Evolutionary conservation across 2,797 vertebrate species (phyloP).

Genomic region (Xiphorhynchus erythropygius): DNA sequence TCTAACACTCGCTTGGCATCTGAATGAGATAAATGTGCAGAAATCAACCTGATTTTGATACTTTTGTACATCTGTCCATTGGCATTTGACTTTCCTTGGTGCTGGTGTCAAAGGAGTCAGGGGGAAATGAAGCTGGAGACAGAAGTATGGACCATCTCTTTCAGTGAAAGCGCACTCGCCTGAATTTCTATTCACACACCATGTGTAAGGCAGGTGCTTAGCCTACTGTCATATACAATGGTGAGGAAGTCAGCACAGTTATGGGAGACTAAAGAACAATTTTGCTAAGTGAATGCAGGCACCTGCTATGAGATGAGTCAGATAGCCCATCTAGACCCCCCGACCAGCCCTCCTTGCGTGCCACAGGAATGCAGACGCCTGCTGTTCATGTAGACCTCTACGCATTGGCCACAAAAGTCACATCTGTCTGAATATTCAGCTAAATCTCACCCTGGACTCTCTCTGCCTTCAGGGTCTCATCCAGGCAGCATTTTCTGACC

Average conservation of each 20-base stretch:
- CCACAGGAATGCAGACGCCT: neutral
- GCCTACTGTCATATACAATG: neutral
- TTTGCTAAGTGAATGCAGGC: neutral
- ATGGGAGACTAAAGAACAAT: neutral
- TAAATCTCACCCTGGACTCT: neutral
- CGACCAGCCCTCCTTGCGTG: neutral
- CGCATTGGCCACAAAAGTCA: neutral
- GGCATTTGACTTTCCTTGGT: neutral
- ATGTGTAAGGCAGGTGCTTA: neutral
- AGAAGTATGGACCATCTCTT: neutral
- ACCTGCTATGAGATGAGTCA: neutral
- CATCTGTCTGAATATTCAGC: neutral
- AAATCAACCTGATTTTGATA: neutral
- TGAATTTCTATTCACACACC: neutral
- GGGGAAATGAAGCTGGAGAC: neutral
- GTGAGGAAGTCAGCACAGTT: neutral
- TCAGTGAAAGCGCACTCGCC: neutral
- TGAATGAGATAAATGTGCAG: neutral
- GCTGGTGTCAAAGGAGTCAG: neutral
- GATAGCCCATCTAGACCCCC: neutral
- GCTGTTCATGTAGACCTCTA: neutral
- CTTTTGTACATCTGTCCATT: neutral
- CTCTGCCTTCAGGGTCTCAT: neutral
- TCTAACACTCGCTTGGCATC: neutral
- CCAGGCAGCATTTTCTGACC: neutral